Evolutionary conservation across 1,140 invertebrate genomes (phyloP), one percentile per base, ranked within the genome.

Genomic region (Rhizoglyphus robini): DNA sequence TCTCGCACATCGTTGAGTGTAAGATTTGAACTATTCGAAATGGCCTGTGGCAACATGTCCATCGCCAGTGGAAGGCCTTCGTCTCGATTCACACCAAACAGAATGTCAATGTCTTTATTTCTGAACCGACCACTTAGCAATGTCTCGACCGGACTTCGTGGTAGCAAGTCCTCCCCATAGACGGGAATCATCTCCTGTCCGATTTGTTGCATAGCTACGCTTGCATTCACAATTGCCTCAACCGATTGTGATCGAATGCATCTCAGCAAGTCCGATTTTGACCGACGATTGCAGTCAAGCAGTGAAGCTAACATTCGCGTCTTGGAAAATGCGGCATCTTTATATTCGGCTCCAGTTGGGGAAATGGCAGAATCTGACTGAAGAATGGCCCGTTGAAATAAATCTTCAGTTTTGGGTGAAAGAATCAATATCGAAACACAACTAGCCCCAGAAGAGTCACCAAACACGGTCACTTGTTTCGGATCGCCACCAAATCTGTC

Each of bases 391-490:
- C 46, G 18, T 32, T 54, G 1, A 29, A 67, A 66, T 29, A 63
- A 27, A 63, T 20, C 20, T 11, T 25, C 8, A 30, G 65, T 41
- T 20, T 57, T 38, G 46, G 68, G 68, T 5, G 68, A 68, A 25
- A 68, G 23, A n/a, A 68, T 47, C 65, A 60, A 4, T 41, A 25
- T 31, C 67, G 30, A 18, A 80, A 74, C 41, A 73, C 73, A 13
- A 71, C 70, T 4, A n/a, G 75, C 73, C 4, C 76, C 76, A 57
- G 74, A 68, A 11, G 72, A 72, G 32, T 74, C 71, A 4, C 76
- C 77, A 67, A 77, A 72, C 3, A 78, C 62, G 11, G 75, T 77
- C 11, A 78, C 72, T 38, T 69, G 65, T 18, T 73, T 69, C 0
- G 73, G 68, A 67, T 64, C 32, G 23, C 63, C 63, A 49, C 69